Conservation (phyloP, 2,113 vertebrate species). For the Galemys pyrenaicus region DNA sequence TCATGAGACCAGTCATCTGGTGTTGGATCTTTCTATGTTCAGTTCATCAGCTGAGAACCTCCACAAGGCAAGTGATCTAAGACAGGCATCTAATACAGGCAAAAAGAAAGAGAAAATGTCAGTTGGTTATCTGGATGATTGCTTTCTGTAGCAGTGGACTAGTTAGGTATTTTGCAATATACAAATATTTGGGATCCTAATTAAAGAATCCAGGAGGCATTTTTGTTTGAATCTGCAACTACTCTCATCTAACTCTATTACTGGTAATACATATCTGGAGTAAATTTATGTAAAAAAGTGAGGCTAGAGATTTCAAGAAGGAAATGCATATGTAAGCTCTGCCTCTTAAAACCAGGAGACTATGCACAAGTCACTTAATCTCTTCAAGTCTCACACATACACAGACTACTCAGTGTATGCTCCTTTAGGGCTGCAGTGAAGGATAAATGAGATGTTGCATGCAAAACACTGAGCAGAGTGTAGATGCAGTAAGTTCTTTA, state of each 20-base stretch:
- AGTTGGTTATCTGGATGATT: background rate
- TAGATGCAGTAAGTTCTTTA: background rate
- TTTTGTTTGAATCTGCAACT: background rate
- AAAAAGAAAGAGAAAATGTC: background rate
- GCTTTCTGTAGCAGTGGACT: background rate
- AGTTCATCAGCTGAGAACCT: background rate
- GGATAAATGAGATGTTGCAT: background rate
- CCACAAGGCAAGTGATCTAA: background rate
- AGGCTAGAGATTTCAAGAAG: background rate
- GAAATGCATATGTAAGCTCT: background rate
- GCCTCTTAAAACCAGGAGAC: background rate
- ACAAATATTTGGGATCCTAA: conserved; percentile 5
- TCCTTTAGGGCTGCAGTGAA: background rate
- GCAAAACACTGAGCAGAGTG: background rate
- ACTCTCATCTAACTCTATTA: background rate
- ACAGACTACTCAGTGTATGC: background rate
- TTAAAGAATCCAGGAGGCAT: background rate
- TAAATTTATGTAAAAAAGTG: background rate
- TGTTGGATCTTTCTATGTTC: background rate
- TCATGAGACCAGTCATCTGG: background rate
- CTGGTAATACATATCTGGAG: background rate
- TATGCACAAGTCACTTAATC: background rate
- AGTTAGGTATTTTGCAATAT: background rate
- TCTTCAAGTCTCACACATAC: background rate
- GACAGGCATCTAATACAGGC: background rate